These are phyloP conservation scores for Oedothorax gibbosus DNA, from an alignment of 1,140 invertebrate genomes.

Conservation along the genomic window DNA sequence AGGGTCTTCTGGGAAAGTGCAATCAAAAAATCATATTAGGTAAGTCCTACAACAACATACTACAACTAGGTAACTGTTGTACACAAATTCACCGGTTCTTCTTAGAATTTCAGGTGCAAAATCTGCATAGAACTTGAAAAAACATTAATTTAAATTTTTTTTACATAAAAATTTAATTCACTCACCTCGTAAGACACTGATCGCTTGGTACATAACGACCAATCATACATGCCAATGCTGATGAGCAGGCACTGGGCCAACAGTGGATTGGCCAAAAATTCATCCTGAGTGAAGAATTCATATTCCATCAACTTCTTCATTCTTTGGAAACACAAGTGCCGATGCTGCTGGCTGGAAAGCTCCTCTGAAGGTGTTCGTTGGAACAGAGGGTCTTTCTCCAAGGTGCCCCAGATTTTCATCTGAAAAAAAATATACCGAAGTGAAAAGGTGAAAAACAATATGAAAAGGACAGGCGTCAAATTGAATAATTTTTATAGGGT, in stretches of 20 bases:
- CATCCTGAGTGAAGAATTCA: slow-evolving; percentile 74
- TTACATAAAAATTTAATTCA: neutral
- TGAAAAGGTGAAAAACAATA: too few species aligned
- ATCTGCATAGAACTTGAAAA: too few species aligned
- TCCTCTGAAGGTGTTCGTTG: slow-evolving; percentile 71
- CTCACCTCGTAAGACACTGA: slow-evolving; percentile 68
- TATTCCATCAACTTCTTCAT: slow-evolving; percentile 76
- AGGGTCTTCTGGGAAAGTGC: too few species aligned
- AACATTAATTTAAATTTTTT: too few species aligned
- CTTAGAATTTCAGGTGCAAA: too few species aligned
- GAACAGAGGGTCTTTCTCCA: slow-evolving; percentile 86
- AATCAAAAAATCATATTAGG: too few species aligned
- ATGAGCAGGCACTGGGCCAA: slow-evolving; percentile 67
- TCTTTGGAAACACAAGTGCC: slow-evolving; percentile 75
- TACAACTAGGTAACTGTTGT: too few species aligned
- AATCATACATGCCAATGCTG: slow-evolving; percentile 78
- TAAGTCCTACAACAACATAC: too few species aligned
- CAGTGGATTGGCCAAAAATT: slow-evolving; percentile 71
- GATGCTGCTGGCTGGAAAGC: slow-evolving; percentile 78
- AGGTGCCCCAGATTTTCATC: slow-evolving; percentile 83
- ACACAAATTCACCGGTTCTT: too few species aligned
- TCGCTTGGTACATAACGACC: slow-evolving; percentile 75
- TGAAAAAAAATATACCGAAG: slow-evolving; percentile 68
- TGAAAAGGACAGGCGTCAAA: too few species aligned
- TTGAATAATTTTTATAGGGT: too few species aligned